Base-by-base conservation (phyloP, 1,140 invertebrate species). In the Drosophila grimshawi region DNA sequence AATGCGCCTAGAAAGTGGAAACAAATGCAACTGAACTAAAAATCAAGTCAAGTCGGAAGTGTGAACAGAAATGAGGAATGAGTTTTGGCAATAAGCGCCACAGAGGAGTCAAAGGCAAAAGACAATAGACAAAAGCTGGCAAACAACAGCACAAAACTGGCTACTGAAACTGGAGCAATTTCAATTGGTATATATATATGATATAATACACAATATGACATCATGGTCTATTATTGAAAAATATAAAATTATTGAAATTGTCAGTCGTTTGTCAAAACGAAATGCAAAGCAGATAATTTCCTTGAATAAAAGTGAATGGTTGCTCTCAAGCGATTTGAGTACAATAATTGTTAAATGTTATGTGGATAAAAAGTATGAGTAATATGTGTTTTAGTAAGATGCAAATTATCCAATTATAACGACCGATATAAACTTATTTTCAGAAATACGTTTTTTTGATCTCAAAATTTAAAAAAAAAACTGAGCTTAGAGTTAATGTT, bases 81-180 rank as follows among this genome's bases (percentile, higher is more conserved):
- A 60, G 51, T 62, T 67, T 79, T 83, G 77, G 80, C 71, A 85
- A 69, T 66, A 19, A 80, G 75, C 64, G 56, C 78, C 71, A 85
- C 72, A 19, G 19, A 19, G 19, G 19, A 72, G 52, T 72, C 77
- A 76, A 67, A 85, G 68, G 48, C 70, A 70, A 69, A 53, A 56
- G 45, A 41, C 19, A 41, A 27, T 3, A 27, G 19, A n/a, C 7
- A 55, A 56, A 43, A 41, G 7, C 35, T 39, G 32, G 19, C 32
- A 35, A 4, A 19, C 19, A 19, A 19, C 19, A 1, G 19, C 19
- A 19, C 19, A 19, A 61, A 52, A 52, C 5, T 37, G 3, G 8
- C 11, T 4, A 35, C 29, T 33, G 45, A 81, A 80, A 82, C 59
- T 85, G 62, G 77, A 72, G 57, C 77, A 80, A 45, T 60, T 52